phyloP scores from a whole-genome alignment of 2,797 vertebrate genomes.

The Merluccius polli region DNA sequence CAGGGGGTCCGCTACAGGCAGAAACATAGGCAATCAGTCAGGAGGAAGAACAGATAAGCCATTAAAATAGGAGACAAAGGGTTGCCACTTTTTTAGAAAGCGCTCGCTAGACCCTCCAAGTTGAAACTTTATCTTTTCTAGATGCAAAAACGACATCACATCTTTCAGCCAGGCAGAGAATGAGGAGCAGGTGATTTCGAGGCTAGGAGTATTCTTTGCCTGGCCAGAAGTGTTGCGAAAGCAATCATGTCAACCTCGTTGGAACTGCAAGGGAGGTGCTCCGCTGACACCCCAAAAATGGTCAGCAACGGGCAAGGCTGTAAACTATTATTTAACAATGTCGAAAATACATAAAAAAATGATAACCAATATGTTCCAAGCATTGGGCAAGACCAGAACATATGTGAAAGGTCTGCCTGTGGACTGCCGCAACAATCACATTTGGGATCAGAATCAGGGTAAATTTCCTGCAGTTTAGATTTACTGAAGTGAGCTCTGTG shows the following conservation, averaged over 20 bases:
- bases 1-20: not conserved
- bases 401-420: not conserved
- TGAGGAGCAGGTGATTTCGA: no score
- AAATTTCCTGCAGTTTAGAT: not conserved
- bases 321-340: no score
- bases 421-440: not conserved
- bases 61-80: not conserved
- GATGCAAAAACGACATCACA: no score
- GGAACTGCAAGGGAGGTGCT: no score
- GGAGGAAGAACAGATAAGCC: not conserved
- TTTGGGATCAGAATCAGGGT: not conserved
- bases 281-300: no score
- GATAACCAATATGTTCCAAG: no score
- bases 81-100: not conserved
- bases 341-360: no score
- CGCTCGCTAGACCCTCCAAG: not conserved
- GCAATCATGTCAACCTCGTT: no score
- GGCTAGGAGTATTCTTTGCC: no score
- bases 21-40: not conserved
- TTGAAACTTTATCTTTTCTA: not conserved
- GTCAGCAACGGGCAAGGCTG: no score
- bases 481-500: not conserved
- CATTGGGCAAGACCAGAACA: not conserved
- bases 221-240: no score
- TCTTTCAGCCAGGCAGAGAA: no score